phyloP scores from a whole-genome alignment of 2,797 vertebrate species.

The Natrix natrix region DNA sequence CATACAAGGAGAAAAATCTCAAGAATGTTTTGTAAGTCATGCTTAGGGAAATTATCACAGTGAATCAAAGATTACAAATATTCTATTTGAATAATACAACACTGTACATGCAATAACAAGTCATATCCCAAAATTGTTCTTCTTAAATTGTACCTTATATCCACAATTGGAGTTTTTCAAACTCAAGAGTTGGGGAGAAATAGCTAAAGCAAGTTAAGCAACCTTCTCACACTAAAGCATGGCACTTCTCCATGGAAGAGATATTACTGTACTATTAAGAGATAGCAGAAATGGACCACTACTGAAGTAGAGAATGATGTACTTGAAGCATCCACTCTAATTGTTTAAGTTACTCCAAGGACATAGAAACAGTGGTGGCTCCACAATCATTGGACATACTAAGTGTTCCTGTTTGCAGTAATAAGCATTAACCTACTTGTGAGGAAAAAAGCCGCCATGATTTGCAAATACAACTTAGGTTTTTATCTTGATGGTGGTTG shows the following conservation, averaged over 20 bases:
- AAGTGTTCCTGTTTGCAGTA: background rate
- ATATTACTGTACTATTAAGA: background rate
- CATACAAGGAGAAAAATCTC: background rate
- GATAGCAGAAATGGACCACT: background rate
- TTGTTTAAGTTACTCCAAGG: background rate
- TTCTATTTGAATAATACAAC: background rate
- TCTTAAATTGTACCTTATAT: background rate
- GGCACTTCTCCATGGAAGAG: background rate
- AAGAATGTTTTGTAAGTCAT: background rate
- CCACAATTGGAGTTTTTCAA: background rate
- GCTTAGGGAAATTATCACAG: background rate
- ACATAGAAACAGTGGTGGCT: background rate
- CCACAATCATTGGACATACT: background rate
- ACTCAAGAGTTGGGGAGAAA: background rate
- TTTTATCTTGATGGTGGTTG: background rate
- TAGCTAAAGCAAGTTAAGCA: background rate
- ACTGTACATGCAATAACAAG: background rate
- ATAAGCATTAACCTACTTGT: background rate
- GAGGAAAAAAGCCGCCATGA: background rate
- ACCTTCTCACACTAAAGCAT: background rate
- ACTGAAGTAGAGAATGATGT: background rate
- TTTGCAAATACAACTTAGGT: background rate
- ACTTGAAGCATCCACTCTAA: background rate
- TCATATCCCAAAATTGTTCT: background rate
- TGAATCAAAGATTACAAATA: background rate